A percentile compares a stretch with the other conserved stretches of the same genome.
Conservation (phyloP, 2,888 invertebrate species). For the Lasioglossum leucozonium region DNA sequence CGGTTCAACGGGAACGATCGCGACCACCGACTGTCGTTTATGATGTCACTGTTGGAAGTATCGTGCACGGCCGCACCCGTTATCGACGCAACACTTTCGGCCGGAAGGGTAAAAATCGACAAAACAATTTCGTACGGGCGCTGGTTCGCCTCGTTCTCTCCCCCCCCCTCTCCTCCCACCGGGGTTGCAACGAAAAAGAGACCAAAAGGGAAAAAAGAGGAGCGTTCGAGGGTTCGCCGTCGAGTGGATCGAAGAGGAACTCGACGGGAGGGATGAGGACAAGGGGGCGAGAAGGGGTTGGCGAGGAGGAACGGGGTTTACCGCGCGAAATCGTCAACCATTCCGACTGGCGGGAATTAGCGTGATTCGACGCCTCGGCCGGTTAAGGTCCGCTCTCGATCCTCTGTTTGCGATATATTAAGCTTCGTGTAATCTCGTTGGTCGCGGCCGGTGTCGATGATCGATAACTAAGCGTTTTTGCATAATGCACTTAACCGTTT, state of each 20-base stretch:
- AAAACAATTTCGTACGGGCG: constrained; percentile 74
- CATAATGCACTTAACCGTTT: constrained; percentile 57
- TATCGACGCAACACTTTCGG: constrained; percentile 73
- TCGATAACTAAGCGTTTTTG: constrained; percentile 53
- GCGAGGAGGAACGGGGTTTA: not conserved
- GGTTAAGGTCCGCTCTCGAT: constrained; percentile 27
- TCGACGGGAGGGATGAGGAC: not conserved
- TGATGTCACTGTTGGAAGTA: constrained; percentile 62
- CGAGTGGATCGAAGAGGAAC: constrained; percentile 31
- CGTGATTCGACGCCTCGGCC: constrained; percentile 34
- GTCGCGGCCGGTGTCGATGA: constrained; percentile 34
- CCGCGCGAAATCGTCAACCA: constrained; percentile 40
- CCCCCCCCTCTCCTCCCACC: constrained; percentile 7
- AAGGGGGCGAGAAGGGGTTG: not conserved
- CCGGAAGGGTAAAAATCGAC: constrained; percentile 71
- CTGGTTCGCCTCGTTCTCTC: constrained; percentile 39
- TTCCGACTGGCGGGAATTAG: constrained; percentile 42
- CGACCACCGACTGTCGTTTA: constrained; percentile 67
- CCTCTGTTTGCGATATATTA: constrained; percentile 45
- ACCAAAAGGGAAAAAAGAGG: not conserved
- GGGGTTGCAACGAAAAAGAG: constrained; percentile 25
- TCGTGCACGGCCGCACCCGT: constrained; percentile 45
- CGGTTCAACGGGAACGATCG: constrained; percentile 29
- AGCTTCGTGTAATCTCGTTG: constrained; percentile 59
- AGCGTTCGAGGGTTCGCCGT: constrained; percentile 16